Evolutionary conservation across 2,888 invertebrate species (phyloP), one percentile per base, ranked within the genome.

Genomic region (Protophormia terraenovae): DNA sequence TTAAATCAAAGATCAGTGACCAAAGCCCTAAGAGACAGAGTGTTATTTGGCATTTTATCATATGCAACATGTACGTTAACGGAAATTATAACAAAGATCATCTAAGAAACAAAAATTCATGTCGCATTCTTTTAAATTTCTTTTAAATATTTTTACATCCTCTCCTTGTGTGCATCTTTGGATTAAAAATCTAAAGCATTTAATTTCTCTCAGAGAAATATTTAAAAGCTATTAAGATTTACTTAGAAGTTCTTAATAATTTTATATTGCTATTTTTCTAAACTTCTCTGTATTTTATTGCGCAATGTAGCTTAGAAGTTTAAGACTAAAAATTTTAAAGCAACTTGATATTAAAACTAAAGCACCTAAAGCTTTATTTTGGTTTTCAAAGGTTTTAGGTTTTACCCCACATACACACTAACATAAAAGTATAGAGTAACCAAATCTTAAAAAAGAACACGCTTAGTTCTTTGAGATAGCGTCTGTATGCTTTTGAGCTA

Each of bases 321-420:
- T 22, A 77, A 58, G 41, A 55, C 27, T 8, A 62, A 41, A 12
- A 41, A 35, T 22, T 72, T 45, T 41, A 38, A 24, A 58, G 66
- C 41, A 73, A 80, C 47, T 55, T 73, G 55, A 73, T 73, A 50
- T 62, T 38, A 19, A 50, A 78, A 38, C 24, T 29, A 35, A 47
- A 71, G 53, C 71, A 64, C 29, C 71, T 32, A 53, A 62, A 71
- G 41, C 19, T 41, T 24, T 35, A 4, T 41, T 45, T 8, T 8
- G 6, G 10, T 27, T 55, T 14, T 10, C 16, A n/a, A 73, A 60
- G 24, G 16, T 66, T 55, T 38, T 32, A 29, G 10, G n/a, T 53
- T 60, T 69, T 50, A 53, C 24, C 45, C 16, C n/a, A 27, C 6
- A 50, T n/a, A 71, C 53, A n/a, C 8, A 12, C 29, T 7, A 29